Conservation (phyloP, 2,797 vertebrate genomes). For the Steatocranus sp. region DNA sequence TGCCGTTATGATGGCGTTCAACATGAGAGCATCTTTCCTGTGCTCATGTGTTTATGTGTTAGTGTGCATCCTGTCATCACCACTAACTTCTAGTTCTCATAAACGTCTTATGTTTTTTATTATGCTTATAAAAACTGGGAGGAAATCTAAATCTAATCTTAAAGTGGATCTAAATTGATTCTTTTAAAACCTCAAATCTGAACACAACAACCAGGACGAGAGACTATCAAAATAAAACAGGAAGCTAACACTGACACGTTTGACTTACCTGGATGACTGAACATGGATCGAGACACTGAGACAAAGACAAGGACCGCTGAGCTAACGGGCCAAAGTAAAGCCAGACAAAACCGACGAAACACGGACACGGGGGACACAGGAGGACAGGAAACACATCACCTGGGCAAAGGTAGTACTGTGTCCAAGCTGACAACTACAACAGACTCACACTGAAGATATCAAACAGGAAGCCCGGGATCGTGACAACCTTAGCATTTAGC, state of each 20-base stretch:
- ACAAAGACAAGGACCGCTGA: neutral
- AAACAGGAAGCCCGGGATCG: neutral
- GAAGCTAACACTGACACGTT: neutral
- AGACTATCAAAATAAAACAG: neutral
- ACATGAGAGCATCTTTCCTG: neutral
- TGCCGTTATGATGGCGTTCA: neutral
- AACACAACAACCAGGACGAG: neutral
- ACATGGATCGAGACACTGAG: neutral
- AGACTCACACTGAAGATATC: neutral
- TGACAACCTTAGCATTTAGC: neutral
- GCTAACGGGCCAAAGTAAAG: neutral
- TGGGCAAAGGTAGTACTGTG: neutral
- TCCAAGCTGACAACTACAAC: neutral
- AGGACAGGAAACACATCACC: neutral
- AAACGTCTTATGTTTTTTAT: neutral
- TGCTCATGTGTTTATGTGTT: neutral
- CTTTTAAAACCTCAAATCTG: neutral
- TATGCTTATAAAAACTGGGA: neutral
- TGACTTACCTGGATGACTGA: neutral
- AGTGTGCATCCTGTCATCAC: neutral
- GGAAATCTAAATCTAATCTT: neutral
- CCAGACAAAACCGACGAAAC: neutral
- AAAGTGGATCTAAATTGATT: neutral
- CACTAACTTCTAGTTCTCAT: neutral
- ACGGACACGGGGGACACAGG: neutral